Conservation (phyloP, 2,888 invertebrate species). For the Rutpela maculata region DNA sequence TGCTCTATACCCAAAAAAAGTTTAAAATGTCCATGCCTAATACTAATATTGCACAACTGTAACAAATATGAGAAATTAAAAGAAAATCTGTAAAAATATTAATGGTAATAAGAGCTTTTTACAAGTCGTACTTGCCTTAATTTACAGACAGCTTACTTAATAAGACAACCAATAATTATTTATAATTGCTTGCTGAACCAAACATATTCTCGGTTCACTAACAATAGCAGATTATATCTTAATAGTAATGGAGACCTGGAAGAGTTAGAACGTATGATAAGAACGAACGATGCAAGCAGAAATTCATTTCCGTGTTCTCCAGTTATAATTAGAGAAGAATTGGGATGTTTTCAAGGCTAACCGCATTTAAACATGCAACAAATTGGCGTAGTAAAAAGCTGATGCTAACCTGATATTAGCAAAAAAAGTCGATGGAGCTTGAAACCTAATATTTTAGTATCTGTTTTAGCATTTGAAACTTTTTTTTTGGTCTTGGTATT, state of each 20-base stretch:
- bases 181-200: too few relatives aligned
- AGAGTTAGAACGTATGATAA: neutral
- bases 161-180: too few relatives aligned
- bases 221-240: neutral
- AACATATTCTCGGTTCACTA: neutral
- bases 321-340: conserved; percentile 45
- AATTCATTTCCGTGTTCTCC: conserved; percentile 31
- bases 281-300: conserved; percentile 23
- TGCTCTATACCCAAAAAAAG: too few relatives aligned
- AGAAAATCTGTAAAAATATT: too few relatives aligned
- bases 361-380: conserved; percentile 56
- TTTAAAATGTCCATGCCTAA: too few relatives aligned
- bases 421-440: conserved; percentile 35
- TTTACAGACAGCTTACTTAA: too few relatives aligned
- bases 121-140: too few relatives aligned
- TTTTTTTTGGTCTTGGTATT: neutral
- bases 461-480: conserved; percentile 25
- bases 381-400: conserved; percentile 38
- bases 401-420: conserved; percentile 42
- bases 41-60: too few relatives aligned
- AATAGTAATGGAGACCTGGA: neutral
- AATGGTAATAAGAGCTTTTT: too few relatives aligned
- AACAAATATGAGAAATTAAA: too few relatives aligned
- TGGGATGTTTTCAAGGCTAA: conserved; percentile 59
- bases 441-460: conserved; percentile 36